A percentile compares a stretch with the other conserved stretches of the same genome.
phyloP scores from a whole-genome alignment of 92 coral and sea anemone genomes.

The Pocillopora grandis region DNA sequence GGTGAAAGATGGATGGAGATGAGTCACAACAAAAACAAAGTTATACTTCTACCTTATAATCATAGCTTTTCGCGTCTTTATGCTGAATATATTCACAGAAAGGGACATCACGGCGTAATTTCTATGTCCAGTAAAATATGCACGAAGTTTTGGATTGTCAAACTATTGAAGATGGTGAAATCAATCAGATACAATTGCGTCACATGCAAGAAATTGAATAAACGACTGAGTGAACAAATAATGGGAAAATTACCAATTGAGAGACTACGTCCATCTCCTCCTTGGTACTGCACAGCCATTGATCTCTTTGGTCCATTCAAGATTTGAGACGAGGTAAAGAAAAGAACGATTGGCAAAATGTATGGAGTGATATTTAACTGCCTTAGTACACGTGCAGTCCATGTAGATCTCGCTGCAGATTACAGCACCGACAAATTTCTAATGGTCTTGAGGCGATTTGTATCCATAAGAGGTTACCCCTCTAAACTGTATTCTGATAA shows the following conservation, averaged over 20 bases:
- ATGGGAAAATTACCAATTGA: constrained; percentile 59
- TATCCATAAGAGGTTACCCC: no score
- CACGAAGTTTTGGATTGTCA: constrained; percentile 51
- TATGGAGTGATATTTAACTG: constrained; percentile 47
- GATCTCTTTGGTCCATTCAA: constrained; percentile 63
- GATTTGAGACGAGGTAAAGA: constrained; percentile 36
- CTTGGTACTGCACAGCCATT: constrained; percentile 52
- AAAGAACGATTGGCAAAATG: constrained; percentile 43
- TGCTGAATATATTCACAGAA: constrained; percentile 40
- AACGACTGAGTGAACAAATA: constrained; percentile 27
- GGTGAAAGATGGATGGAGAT: constrained; percentile 49
- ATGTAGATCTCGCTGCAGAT: no score
- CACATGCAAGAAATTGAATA: constrained; percentile 41
- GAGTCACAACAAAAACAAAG: constrained; percentile 53
- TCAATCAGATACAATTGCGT: constrained; percentile 49
- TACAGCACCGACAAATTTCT: no score
- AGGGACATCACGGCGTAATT: constrained; percentile 53
- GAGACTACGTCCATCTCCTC: constrained; percentile 50
- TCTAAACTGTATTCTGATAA: no score
- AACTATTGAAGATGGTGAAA: constrained; percentile 35
- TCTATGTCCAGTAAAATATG: constrained; percentile 59
- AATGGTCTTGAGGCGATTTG: no score
- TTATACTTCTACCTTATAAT: constrained; percentile 49
- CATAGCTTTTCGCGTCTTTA: constrained; percentile 55
- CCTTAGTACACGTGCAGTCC: no score